phyloP scores from a whole-genome alignment of 2,113 vertebrate species.

The Halichoerus grypus region DNA sequence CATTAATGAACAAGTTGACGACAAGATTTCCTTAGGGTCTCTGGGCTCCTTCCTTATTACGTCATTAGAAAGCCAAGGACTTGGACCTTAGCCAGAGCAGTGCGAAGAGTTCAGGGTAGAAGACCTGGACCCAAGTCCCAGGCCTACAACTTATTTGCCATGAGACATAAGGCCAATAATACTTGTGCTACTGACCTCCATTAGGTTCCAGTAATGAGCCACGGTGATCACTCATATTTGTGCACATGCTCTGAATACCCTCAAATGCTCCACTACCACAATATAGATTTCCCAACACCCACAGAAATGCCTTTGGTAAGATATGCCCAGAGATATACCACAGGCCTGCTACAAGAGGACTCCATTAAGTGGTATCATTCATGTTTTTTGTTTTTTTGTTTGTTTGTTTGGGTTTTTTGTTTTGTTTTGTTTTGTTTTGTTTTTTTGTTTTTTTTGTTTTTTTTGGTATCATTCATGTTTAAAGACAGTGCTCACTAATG shows the following conservation, averaged over 20 bases:
- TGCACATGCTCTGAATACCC: neutral
- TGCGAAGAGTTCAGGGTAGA: neutral
- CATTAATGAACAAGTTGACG: neutral
- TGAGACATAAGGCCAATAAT: neutral
- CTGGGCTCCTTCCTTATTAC: neutral
- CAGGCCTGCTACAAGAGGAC: neutral
- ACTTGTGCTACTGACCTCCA: neutral
- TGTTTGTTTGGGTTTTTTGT: too few relatives aligned
- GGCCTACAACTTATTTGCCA: neutral
- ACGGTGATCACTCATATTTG: neutral
- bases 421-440: too few relatives aligned
- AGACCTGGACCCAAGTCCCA: neutral
- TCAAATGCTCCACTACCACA: neutral
- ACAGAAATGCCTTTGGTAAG: neutral
- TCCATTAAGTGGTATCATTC: neutral
- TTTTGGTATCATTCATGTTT: neutral
- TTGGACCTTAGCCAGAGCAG: neutral
- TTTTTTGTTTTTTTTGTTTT: too few relatives aligned
- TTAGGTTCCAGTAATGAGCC: neutral
- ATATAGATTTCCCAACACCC: neutral
- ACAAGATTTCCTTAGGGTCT: neutral
- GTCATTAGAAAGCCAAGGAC: neutral
- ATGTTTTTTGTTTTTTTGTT: neutral
- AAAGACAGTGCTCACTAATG: conserved; percentile 12
- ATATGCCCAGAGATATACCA: neutral